Evolutionary conservation across 1,140 invertebrate species (phyloP), one percentile per base, ranked within the genome.

Genomic region (Drosophila sucinea): DNA sequence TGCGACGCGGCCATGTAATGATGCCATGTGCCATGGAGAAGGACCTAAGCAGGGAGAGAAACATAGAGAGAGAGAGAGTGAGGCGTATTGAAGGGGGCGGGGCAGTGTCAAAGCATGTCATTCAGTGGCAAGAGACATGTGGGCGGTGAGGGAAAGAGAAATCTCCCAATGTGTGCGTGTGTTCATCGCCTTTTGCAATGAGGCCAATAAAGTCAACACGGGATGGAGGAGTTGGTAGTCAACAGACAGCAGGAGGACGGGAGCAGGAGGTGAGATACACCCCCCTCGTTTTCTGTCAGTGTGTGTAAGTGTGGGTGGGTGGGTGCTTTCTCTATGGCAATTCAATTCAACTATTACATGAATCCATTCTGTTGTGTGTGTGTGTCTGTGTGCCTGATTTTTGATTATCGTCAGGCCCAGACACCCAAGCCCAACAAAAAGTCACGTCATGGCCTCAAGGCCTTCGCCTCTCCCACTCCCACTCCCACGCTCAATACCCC

Each of bases 1-100:
- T 86, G 83, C 76, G 84, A 87, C 81, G 83, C 84, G 83, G 83
- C 83, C 79, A 76, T 86, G 83, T 86, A 86, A 86, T 86, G 83
- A 86, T 87, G 83, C 73, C 79, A 82, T 83, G 72, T 79, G 79
- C 64, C 76, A 65, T 30, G 54, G 27, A 54, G 35, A 11, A 11
- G 47, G 51, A 32, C 17, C 10, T n/a, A 33, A 25, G 11, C 7
- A 41, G 67, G 60, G 62, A 54, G 41, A 55, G 57, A 23, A 17
- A 38, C 44, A 55, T 40, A 41, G 11, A 40, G 41, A n/a, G 61
- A n/a, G 30, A n/a, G 38, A 58, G 29, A 27, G 1, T 57, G 44
- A 25, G 33, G 30, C 27, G 27, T 32, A 10, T 5, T 17, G 17
- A 17, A 51, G 70, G 17, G 25, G 75, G 63, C 58, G 79, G 72